Base-by-base conservation (phyloP, 2,113 vertebrate genomes). In the Carassius auratus region DNA sequence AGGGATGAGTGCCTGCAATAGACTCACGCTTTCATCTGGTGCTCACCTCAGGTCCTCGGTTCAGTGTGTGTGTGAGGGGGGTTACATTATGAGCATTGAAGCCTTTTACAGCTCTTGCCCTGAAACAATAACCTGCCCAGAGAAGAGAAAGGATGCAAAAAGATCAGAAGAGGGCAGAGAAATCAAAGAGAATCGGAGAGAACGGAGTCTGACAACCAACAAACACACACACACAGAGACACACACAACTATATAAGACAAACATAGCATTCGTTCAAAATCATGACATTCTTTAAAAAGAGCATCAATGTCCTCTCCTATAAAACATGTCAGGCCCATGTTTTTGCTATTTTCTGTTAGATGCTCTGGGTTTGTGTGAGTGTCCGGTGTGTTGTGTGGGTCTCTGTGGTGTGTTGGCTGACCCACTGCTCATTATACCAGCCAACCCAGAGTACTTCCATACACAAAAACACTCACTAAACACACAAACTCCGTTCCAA, bases 161-260 rank as follows among this genome's bases (percentile, higher is more conserved):
- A 88, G 81, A 88, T 88, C 82, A 84, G 21, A 88, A 68, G 68
- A 78, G 36, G 17, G 9, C 26, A 21, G 84, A 84, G 59, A 86
- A 86, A 86, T 88, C 87, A 86, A 88, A 89, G 86, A 86, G 79
- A 85, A 83, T 87, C 36, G 59, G 57, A 69, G 42, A 84, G 80
- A 80, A 83, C 61, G 76, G 57, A 82, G 55, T 3, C 42, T 14
- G 14, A 48, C 80, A 71, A 23, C 66, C 30, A 30, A 77, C 78
- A 77, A 57, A 71, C 83, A 87, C 23, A 76, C 73, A 78, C 15
- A 61, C 59, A 83, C 14, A 76, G 57, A 68, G 52, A 42, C 8
- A 66, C 21, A 75, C n/a, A 59, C 26, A 73, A 33, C 61, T 5
- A 68, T 42, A 57, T n/a, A 73, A 59, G 26, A 50, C 30, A 83